A percentile compares a stretch with the other conserved stretches of the same genome.
Conservation (phyloP, 2,113 vertebrate species). For the Entelurus aequoreus region DNA sequence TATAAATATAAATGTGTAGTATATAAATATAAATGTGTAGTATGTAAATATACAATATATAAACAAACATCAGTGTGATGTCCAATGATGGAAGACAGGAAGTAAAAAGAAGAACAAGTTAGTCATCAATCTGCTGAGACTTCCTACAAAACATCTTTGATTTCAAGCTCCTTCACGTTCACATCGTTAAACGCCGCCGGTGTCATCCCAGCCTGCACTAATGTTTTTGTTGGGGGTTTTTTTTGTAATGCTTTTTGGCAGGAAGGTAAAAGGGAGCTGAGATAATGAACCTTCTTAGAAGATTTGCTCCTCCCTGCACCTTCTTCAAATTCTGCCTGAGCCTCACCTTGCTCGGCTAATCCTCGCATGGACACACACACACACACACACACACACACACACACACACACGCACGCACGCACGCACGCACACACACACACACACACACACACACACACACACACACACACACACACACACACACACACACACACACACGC, state of each 20-base stretch:
- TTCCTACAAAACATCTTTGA: no score
- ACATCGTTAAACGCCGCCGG: no score
- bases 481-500: slow-evolving; percentile 8
- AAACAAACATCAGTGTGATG: no score
- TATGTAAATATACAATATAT: no score
- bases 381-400: slow-evolving; percentile 11
- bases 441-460: no score
- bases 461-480: slow-evolving; percentile 17
- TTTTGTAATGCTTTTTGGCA: not conserved
- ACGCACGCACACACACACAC: not conserved
- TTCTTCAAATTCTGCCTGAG: slow-evolving; percentile 45
- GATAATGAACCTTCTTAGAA: slow-evolving; percentile 49
- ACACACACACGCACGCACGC: slow-evolving; percentile 6
- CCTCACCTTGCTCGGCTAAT: slow-evolving; percentile 56
- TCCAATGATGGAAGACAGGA: no score
- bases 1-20: no score
- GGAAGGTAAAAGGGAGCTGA: slow-evolving; percentile 1
- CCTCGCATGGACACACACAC: slow-evolving; percentile 39
- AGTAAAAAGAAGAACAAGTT: no score
- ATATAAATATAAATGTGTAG: no score
- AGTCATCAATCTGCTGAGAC: no score
- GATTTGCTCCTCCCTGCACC: slow-evolving; percentile 26
- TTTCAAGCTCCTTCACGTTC: no score
- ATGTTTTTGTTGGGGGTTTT: not conserved
- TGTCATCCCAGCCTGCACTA: no score